Conservation (phyloP, 2,797 vertebrate species). For the Pteronotus mesoamericanus region DNA sequence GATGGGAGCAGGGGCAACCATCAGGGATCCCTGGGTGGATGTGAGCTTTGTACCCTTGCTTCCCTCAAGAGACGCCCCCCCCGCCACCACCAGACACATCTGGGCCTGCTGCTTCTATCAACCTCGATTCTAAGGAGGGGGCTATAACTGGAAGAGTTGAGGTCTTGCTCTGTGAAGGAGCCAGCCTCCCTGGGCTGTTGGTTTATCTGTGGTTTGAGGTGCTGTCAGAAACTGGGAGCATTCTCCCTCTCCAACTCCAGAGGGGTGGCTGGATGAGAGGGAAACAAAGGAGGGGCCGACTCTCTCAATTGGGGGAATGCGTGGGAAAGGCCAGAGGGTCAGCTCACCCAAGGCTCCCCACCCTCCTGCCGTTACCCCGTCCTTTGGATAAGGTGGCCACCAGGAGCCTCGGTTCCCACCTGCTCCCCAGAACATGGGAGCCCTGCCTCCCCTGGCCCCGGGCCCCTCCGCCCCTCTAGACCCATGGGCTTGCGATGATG, state of each 20-base stretch:
- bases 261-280: background rate
- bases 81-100: background rate
- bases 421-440: background rate
- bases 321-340: background rate
- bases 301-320: background rate
- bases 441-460: background rate
- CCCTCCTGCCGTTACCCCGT: rapidly evolving
- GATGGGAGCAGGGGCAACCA: background rate
- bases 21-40: background rate
- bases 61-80: background rate
- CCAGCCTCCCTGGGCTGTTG: background rate
- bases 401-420: background rate
- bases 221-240: background rate
- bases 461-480: background rate
- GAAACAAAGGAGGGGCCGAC: background rate
- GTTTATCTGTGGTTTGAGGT: background rate
- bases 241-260: background rate
- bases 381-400: background rate
- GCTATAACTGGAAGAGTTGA: background rate
- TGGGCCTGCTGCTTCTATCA: background rate
- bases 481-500: constrained; percentile 73
- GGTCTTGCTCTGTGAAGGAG: background rate
- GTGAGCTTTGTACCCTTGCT: background rate
- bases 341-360: background rate
- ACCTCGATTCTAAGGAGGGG: background rate